phyloP scores from a whole-genome alignment of 92 coral and sea anemone species.

The Epizoanthus rinbou region DNA sequence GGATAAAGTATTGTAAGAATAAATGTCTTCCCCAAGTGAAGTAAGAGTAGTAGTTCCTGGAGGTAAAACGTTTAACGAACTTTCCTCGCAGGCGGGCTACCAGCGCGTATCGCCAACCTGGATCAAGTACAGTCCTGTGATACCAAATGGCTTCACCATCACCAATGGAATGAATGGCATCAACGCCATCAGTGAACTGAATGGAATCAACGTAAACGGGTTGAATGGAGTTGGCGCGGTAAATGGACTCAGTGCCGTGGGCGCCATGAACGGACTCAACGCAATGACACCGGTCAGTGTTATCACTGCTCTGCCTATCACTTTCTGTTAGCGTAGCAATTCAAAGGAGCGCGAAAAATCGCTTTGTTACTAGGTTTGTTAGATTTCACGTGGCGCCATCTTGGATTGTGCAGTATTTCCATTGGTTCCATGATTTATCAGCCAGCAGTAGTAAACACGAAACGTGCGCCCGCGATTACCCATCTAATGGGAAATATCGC shows the following conservation, averaged over 20 bases:
- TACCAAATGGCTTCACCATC: constrained; percentile 90
- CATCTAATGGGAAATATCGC: no score
- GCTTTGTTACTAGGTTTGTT: no score
- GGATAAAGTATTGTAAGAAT: no score
- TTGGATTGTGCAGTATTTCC: no score
- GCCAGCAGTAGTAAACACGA: no score
- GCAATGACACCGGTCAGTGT: constrained; percentile 48
- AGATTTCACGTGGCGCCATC: no score
- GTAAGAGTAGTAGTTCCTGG: no score
- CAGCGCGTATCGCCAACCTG: constrained; percentile 97
- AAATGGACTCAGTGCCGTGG: constrained; percentile 73
- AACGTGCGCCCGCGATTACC: no score
- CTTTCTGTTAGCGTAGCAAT: no score
- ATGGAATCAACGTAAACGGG: constrained; percentile 74
- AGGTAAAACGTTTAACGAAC: not conserved
- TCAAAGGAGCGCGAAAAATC: no score
- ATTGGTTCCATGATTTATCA: no score
- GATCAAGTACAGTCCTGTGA: constrained; percentile 97
- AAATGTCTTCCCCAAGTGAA: not conserved
- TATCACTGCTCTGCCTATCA: no score
- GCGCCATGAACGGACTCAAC: constrained; percentile 73
- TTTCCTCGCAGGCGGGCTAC: constrained; percentile 70
- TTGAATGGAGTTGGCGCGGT: constrained; percentile 85
- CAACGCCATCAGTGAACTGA: constrained; percentile 85
- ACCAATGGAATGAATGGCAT: constrained; percentile 89